phyloP scores from a whole-genome alignment of 1,140 invertebrate genomes.

The Papilio machaon region DNA sequence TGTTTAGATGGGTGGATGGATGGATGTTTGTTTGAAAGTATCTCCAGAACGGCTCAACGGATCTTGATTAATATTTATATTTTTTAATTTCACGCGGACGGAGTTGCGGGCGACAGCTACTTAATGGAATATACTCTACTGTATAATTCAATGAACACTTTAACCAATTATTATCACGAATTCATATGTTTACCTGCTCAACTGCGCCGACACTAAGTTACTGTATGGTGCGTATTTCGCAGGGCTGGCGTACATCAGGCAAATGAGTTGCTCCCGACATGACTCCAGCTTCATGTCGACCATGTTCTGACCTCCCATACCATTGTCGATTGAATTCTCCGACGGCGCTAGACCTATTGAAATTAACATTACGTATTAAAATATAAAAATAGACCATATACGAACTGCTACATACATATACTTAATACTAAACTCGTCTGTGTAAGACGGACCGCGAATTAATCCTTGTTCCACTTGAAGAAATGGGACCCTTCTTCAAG shows the following conservation, averaged over 20 bases:
- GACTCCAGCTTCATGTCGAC: slow-evolving; percentile 83
- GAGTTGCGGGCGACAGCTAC: no score
- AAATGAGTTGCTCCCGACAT: slow-evolving; percentile 91
- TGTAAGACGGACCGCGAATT: no score
- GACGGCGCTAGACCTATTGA: slow-evolving; percentile 64
- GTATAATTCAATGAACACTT: no score
- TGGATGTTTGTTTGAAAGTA: no score
- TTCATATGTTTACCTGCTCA: slow-evolving; percentile 85
- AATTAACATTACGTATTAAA: not conserved
- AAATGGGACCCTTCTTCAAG: no score
- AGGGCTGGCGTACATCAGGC: slow-evolving; percentile 92
- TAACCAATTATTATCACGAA: no score
- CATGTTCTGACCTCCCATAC: slow-evolving; percentile 70
- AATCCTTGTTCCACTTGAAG: no score
- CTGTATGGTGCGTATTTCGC: slow-evolving; percentile 93
- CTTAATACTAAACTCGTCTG: not conserved
- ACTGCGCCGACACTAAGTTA: slow-evolving; percentile 92
- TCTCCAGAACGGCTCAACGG: no score
- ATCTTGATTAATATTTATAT: no score
- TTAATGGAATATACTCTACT: no score
- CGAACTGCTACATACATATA: not conserved
- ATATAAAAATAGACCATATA: not conserved
- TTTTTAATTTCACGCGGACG: no score
- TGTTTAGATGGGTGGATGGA: no score
- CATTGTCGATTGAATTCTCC: slow-evolving; percentile 55